Conservation (phyloP, 2,797 vertebrate species). For the Macrochelys suwanniensis region DNA sequence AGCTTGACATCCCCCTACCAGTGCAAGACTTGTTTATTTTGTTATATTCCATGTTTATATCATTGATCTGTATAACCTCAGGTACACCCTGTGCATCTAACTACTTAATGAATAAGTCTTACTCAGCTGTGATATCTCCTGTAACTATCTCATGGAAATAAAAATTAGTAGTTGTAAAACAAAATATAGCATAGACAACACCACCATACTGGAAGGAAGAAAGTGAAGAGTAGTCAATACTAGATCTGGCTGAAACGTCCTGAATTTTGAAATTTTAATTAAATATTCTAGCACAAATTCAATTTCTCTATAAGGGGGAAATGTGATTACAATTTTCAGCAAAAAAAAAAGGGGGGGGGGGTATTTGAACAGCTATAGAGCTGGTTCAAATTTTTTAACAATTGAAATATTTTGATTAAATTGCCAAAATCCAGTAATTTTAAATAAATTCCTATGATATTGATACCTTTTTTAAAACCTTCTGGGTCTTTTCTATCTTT, state of each 20-base stretch:
- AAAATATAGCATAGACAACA: neutral
- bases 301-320: no score
- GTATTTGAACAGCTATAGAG: neutral
- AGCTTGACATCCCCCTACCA: neutral
- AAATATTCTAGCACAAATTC: neutral
- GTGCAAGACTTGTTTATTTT: neutral
- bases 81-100: no score
- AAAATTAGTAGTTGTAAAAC: neutral
- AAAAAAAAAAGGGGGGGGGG: fast-evolving
- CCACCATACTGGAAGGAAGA: neutral
- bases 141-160: no score
- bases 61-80: neutral
- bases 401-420: neutral
- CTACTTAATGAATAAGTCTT: no score
- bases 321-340: no score
- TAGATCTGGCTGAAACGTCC: neutral
- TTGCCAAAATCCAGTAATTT: neutral
- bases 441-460: neutral
- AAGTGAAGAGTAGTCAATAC: neutral
- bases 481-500: neutral
- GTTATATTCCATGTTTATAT: neutral
- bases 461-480: neutral
- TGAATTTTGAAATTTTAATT: neutral
- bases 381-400: neutral
- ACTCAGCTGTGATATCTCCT: no score